Conservation (phyloP, 2,113 vertebrate species). For the Dipodomys spectabilis region DNA sequence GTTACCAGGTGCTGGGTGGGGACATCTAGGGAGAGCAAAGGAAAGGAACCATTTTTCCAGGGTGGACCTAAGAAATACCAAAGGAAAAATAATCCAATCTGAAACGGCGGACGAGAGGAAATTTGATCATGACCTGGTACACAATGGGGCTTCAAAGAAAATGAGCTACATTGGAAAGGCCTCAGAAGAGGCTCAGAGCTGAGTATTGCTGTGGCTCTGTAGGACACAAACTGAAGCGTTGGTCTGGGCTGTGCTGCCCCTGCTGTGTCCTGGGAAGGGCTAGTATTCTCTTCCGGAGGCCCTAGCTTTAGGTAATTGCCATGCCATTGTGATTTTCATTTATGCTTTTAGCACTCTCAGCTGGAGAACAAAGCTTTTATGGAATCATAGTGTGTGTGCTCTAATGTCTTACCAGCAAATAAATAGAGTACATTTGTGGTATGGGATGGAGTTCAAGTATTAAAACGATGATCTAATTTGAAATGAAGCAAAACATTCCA, state of each 20-base stretch:
- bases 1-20: too few species aligned
- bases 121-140: neutral
- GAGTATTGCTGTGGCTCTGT: neutral
- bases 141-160: neutral
- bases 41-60: too few species aligned
- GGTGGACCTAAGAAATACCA: too few species aligned
- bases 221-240: neutral
- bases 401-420: conserved; percentile 14
- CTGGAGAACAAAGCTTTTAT: neutral
- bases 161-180: neutral
- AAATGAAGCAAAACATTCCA: conserved; percentile 18
- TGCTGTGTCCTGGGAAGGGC: neutral
- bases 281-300: neutral
- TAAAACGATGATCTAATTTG: conserved; percentile 35
- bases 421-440: neutral
- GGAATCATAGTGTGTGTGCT: neutral
- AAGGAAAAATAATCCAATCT: neutral
- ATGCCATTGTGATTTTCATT: neutral
- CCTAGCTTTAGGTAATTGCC: neutral
- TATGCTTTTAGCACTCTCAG: conserved; percentile 23
- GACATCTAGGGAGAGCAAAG: too few species aligned
- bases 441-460: neutral
- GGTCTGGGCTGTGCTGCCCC: neutral
- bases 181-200: neutral
- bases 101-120: neutral